Percentiles rank a stretch among this genome's conserved stretches.
Evolutionary conservation across 64 coral and sea anemone species (phyloP).

Genomic region (Pocillopora verrucosa): DNA sequence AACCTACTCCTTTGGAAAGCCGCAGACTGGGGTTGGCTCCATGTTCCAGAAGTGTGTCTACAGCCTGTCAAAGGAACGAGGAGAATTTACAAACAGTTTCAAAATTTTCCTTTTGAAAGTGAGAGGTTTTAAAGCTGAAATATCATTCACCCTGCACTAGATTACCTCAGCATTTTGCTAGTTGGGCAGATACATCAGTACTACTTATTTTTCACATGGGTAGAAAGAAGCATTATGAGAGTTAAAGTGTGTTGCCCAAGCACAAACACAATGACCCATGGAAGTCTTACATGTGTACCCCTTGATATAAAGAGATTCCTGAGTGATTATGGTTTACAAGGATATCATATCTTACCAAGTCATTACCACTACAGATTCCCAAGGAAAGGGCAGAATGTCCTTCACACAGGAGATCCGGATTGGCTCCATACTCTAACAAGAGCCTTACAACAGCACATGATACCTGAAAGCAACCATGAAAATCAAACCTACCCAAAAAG

Average conservation of each 20-base stretch:
- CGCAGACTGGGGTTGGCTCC: conserved; percentile 85
- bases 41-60: conserved; percentile 76
- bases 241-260: no score
- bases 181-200: no score
- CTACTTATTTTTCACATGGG: no score
- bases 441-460: conserved; percentile 77
- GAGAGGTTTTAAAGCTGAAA: neutral
- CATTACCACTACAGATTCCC: conserved; percentile 95
- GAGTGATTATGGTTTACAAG: neutral
- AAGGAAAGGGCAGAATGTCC: conserved; percentile 87
- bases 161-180: no score
- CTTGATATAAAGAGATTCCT: neutral
- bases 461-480: conserved; percentile 49
- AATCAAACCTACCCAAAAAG: neutral
- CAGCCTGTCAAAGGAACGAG: conserved; percentile 59
- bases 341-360: conserved; percentile 63
- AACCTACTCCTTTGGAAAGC: conserved; percentile 83
- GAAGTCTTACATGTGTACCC: no score
- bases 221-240: no score
- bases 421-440: conserved; percentile 83
- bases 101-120: neutral
- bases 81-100: neutral
- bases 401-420: conserved; percentile 90
- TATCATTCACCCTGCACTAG: no score
- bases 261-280: no score